phyloP scores from a whole-genome alignment of 2,888 invertebrate species.

The Neoaliturus tenellus region DNA sequence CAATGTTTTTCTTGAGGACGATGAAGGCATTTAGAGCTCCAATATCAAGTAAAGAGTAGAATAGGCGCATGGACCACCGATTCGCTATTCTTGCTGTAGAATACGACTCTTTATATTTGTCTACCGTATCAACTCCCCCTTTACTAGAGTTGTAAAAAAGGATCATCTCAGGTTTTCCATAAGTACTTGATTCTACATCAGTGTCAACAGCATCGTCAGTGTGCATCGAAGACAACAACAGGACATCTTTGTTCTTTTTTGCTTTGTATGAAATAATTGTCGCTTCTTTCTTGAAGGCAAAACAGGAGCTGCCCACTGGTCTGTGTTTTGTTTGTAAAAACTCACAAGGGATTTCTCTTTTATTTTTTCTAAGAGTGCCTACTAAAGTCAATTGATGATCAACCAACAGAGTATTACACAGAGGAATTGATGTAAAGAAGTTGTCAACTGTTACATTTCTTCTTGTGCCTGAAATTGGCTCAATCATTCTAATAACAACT shows the following conservation, averaged over 20 bases:
- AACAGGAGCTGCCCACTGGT: constrained; percentile 5
- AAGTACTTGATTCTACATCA: background rate
- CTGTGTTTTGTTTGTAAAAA: constrained; percentile 3
- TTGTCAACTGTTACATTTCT: constrained; percentile 55
- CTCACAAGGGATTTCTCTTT: constrained; percentile 22
- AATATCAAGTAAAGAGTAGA: too few relatives aligned
- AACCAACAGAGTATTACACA: background rate
- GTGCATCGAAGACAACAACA: constrained; percentile 38
- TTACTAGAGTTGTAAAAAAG: too few relatives aligned
- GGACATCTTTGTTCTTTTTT: constrained; percentile 44
- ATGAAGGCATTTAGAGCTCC: too few relatives aligned
- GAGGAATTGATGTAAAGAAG: constrained; percentile 47
- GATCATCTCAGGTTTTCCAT: too few relatives aligned
- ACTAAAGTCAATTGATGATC: constrained; percentile 33
- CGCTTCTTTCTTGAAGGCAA: constrained; percentile 32
- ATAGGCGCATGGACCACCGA: too few relatives aligned
- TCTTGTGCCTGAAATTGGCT: constrained; percentile 20
- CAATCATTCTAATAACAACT: constrained; percentile 5
- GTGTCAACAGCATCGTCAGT: background rate
- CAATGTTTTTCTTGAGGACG: too few relatives aligned
- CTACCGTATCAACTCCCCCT: too few relatives aligned
- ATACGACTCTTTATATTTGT: too few relatives aligned
- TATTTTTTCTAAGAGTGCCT: constrained; percentile 21
- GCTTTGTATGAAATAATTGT: constrained; percentile 39
- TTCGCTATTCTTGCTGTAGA: too few relatives aligned